Conservation (phyloP, 2,113 vertebrate species). For the Microtus richardsoni region DNA sequence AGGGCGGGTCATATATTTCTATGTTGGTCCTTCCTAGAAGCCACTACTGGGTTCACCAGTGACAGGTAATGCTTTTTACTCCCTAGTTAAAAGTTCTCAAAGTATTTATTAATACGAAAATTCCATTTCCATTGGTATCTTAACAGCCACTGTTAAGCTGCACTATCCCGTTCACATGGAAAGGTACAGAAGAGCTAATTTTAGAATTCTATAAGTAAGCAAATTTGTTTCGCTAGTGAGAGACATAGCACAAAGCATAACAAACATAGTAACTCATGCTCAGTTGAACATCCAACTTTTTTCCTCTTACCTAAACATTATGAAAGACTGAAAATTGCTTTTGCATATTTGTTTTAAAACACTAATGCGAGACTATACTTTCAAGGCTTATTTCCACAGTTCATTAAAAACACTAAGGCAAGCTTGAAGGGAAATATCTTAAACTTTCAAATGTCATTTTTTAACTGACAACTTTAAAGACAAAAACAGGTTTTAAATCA, state of each 20-base stretch:
- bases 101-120: conserved; percentile 28
- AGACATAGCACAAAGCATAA: conserved; percentile 8
- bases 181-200: conserved; percentile 42
- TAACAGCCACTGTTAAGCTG: conserved; percentile 20
- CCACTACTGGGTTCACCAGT: neutral
- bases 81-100: conserved; percentile 52
- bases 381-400: no score
- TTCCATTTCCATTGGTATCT: conserved; percentile 30
- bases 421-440: conserved; percentile 44
- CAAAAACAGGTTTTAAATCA: conserved; percentile 70
- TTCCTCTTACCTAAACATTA: conserved; percentile 50
- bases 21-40: neutral
- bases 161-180: conserved; percentile 4
- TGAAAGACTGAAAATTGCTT: conserved; percentile 13
- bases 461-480: conserved; percentile 44
- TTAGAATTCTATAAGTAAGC: conserved; percentile 61
- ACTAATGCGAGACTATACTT: neutral
- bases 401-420: neutral
- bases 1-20: neutral
- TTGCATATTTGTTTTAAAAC: conserved; percentile 41
- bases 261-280: neutral
- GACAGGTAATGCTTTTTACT: neutral
- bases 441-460: conserved; percentile 57
- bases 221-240: conserved; percentile 16
- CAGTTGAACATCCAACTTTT: conserved; percentile 47